phyloP scores from a whole-genome alignment of 2,113 vertebrate genomes.

The Platanista minor region DNA sequence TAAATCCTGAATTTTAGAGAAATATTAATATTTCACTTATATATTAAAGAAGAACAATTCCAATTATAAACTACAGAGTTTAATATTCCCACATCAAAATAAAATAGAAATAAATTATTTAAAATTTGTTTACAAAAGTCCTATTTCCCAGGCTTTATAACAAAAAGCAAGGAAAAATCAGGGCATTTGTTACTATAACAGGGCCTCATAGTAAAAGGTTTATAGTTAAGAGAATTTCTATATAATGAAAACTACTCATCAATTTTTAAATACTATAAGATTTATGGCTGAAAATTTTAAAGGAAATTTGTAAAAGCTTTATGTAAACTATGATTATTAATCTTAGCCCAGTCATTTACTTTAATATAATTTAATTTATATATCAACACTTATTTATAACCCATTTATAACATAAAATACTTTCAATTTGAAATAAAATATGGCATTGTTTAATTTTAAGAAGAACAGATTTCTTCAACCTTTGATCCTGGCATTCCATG shows the following conservation, averaged over 20 bases:
- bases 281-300: background rate
- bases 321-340: background rate
- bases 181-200: background rate
- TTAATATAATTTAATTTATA: background rate
- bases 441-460: background rate
- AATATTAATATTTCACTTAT: background rate
- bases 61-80: background rate
- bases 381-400: background rate
- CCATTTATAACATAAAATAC: background rate
- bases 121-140: background rate
- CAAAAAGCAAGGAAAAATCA: background rate
- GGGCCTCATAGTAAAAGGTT: background rate
- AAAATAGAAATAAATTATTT: conserved; percentile 20
- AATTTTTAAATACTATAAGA: background rate
- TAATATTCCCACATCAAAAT: background rate
- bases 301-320: background rate
- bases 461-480: conserved; percentile 80
- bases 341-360: background rate
- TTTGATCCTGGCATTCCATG: conserved; percentile 90
- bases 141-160: background rate
- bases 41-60: background rate
- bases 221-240: background rate
- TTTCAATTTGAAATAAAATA: conserved; percentile 14
- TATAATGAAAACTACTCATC: background rate
- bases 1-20: background rate